Base-by-base conservation (phyloP, 2,113 vertebrate species). In the Hydrochoerus hydrochaeris region DNA sequence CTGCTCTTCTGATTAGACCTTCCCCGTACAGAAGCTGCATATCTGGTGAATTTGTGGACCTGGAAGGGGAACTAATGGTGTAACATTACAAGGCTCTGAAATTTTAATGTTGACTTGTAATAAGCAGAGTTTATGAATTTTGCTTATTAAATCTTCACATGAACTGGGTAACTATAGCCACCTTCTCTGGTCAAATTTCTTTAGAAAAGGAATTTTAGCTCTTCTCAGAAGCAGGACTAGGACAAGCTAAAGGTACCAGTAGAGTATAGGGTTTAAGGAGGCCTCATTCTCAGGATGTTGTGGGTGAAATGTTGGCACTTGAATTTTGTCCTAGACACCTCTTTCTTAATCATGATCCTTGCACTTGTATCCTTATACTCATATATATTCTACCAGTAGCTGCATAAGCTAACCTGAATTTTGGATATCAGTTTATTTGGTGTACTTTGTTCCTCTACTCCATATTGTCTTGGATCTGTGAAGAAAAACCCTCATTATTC, bases 181-280 rank as follows among this genome's bases (percentile, higher is more conserved):
- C 13, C 1, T 7, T 87, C 5, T 87, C 38, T 88, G 35, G 35
- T 52, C 58, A 83, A 11, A 67, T 84, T 41, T 81, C 71, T 88
- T 85, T 49, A 83, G 94, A 60, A 87, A 95, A 82, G 32, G 22
- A 38, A 12, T 93, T 38, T 87, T 91, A 85, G 20, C 22, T 93
- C 16, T 7, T 12, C 35, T 88, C 7, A 63, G 77, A 88, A 20
- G 4, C 38, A 75, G 30, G 62, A 77, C 9, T 24, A 78, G 22
- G 30, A 60, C 19, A 26, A 92, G 32, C 17, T 49, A 13, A 63
- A 73, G 22, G 89, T 32, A 10, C 14, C 11, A 19, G 4, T 3
- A 38, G 7, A 1, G 11, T n/a, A 57, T 20, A 58, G 20, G 13
- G 49, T n/a, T 85, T 57, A 89, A 67, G 65, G 26, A 95, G 7